These are phyloP conservation scores for Natator depressus DNA, from an alignment of 2,113 vertebrate genomes.

Conservation along the genomic window DNA sequence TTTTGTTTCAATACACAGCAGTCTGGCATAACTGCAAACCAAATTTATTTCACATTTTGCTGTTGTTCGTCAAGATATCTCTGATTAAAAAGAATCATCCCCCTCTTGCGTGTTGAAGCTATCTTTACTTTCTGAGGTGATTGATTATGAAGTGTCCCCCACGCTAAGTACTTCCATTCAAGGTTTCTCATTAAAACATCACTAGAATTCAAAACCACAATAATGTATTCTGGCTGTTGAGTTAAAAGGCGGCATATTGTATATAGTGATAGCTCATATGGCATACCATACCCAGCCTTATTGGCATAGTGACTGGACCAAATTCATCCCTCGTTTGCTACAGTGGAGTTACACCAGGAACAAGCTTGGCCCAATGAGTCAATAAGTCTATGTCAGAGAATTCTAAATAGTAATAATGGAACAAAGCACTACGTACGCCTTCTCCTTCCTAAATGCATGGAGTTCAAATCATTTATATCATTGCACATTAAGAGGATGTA, in stretches of 20 bases:
- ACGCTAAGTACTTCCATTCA: neutral
- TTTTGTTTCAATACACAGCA: conserved; percentile 22
- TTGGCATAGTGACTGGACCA: accelerated
- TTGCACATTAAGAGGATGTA: conserved; percentile 25
- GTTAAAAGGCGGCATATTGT: neutral
- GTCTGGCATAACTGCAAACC: conserved; percentile 12
- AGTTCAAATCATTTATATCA: conserved; percentile 53
- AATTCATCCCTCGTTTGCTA: neutral
- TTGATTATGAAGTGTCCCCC: neutral
- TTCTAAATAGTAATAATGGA: neutral
- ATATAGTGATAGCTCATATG: neutral
- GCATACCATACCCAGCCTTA: neutral
- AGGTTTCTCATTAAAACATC: neutral
- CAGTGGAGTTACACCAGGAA: neutral
- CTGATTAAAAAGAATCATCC: neutral
- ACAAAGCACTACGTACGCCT: neutral
- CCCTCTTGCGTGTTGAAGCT: neutral
- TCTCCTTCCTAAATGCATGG: conserved; percentile 22
- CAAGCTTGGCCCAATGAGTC: neutral
- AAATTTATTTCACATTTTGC: conserved; percentile 20
- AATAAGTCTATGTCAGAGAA: neutral
- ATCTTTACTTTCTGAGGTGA: conserved; percentile 21
- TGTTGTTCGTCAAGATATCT: neutral
- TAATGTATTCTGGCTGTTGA: neutral
- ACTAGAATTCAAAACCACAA: neutral